Evolutionary conservation across 2,113 vertebrate genomes (phyloP), one percentile per base, ranked within the genome.

Genomic region (Junco hyemalis): DNA sequence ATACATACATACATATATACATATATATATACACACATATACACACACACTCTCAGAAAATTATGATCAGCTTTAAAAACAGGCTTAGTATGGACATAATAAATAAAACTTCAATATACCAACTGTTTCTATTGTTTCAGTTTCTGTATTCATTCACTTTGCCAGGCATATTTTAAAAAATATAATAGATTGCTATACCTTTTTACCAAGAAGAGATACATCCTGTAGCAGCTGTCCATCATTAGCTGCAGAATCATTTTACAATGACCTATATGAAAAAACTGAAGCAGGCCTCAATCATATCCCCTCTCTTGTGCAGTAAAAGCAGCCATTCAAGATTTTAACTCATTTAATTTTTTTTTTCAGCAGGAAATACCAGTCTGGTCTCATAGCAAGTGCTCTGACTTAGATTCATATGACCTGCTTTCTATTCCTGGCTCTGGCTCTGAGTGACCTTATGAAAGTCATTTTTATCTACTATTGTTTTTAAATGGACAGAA

Each of bases 371-470:
- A 95, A 96, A 78, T 92, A 86, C 81, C 72, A 83, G 35, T 77
- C 71, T 92, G 85, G 71, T 82, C 74, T 93, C 82, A 70, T 56
- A 93, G 88, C 92, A 83, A 95, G 74, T 81, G 76, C 81, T 90
- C 80, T 93, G 71, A 88, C 81, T 90, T 94, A 94, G 76, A 92
- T 95, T 96, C 90, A 60, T 95, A 47, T 93, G 86, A 96, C 90
- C 92, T 93, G 92, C 76, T 92, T 97, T 95, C 80, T 97, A 92
- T 95, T 96, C 79, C 56, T 96, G 92, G 50, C 68, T 91, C 73
- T 93, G 65, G 40, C 78, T 95, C 85, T 71, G 64, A 76, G 45
- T 95, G 92, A 96, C 95, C 80, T 88, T 88, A 92, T 36, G 72
- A 81, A 93, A 96, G 90, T 90, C 6, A 86, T 92, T 80, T 94